Evolutionary conservation across 1,140 invertebrate genomes (phyloP), one percentile per base, ranked within the genome.

Genomic region (Papilio polytes): DNA sequence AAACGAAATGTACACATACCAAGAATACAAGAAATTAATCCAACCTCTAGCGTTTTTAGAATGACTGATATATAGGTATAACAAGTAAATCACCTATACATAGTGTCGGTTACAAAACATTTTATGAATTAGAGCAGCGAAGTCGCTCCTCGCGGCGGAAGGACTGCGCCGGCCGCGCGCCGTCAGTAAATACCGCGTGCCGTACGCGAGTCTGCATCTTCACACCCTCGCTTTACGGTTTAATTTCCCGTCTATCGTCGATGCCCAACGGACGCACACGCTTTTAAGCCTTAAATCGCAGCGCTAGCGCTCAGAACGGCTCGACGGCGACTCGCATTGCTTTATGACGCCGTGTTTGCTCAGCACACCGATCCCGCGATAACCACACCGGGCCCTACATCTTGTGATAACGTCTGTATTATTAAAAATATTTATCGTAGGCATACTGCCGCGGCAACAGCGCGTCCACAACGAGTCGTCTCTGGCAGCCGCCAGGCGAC

Each of bases 401-500:
- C 85, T 86, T 81, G 80, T 86, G 88, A 89, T 89, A 89, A 89
- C 86, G 82, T 80, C 76, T 84, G 81, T 87, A 86, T 88, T 85
- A 85, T 85, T 85, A 87, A 81, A 78, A 87, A 88, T 87, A 86
- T 87, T 87, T 88, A 85, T 88, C 81, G 83, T 83, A 78, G 83
- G 83, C 80, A 76, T 77, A 74, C 81, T 63, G 31, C 46, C 56
- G 77, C 56, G 20, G 20, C 74, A 31, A 56, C 74, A 31, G 51
- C 46, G n/a, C n/a, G 48, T 15, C 74, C 46, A 18, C 41, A 76
- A 51, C 73, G n/a, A 74, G 18, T 74, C 73, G 73, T 74, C 44
- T 74, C 15, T 53, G 46, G 31, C 46, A 20, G 13, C 12, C 53
- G 53, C 53, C 53, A 9, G 22, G 2, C 9, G 22, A 63, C 20